A percentile compares a stretch with the other conserved stretches of the same genome.
phyloP scores from a whole-genome alignment of 2,888 invertebrate genomes.

The Azorinus chamasolen region DNA sequence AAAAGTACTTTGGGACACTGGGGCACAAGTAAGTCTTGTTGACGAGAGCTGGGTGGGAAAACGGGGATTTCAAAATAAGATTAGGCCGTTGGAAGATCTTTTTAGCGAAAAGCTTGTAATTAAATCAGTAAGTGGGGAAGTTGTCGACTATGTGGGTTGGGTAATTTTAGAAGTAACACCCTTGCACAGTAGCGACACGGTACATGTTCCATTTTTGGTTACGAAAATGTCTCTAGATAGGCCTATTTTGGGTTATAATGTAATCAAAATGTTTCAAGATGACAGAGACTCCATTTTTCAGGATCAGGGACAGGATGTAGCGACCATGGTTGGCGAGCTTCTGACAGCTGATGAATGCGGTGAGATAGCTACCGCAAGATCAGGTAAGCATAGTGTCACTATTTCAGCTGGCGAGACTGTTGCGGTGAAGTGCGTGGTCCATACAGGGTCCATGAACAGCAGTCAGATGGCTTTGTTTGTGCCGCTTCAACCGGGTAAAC shows the following conservation, averaged over 20 bases:
- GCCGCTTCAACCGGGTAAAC: background rate
- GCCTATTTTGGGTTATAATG: constrained; percentile 40
- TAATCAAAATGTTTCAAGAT: constrained; percentile 8
- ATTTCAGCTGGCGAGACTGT: constrained; percentile 11
- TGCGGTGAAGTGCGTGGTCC: constrained; percentile 4
- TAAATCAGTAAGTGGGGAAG: constrained; percentile 27
- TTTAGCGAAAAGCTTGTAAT: constrained; percentile 22
- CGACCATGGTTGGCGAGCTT: background rate
- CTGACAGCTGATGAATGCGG: constrained; percentile 7
- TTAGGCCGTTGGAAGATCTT: constrained; percentile 5
- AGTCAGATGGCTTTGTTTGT: constrained; percentile 13
- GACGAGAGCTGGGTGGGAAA: constrained; percentile 5
- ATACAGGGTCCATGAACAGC: constrained; percentile 9
- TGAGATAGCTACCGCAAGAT: constrained; percentile 12
- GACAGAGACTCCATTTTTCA: background rate
- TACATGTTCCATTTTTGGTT: constrained; percentile 26
- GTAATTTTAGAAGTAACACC: constrained; percentile 1
- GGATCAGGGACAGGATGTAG: constrained; percentile 1
- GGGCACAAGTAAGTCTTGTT: constrained; percentile 36
- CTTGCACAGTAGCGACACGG: background rate
- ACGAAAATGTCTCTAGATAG: constrained; percentile 17
- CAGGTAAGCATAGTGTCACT: constrained; percentile 10
- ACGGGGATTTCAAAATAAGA: background rate
- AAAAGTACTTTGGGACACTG: constrained; percentile 40
- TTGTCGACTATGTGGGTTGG: constrained; percentile 6